These are phyloP conservation scores for Seladonia tumulorum DNA, from an alignment of 2,888 invertebrate species.

Conservation along the genomic window DNA sequence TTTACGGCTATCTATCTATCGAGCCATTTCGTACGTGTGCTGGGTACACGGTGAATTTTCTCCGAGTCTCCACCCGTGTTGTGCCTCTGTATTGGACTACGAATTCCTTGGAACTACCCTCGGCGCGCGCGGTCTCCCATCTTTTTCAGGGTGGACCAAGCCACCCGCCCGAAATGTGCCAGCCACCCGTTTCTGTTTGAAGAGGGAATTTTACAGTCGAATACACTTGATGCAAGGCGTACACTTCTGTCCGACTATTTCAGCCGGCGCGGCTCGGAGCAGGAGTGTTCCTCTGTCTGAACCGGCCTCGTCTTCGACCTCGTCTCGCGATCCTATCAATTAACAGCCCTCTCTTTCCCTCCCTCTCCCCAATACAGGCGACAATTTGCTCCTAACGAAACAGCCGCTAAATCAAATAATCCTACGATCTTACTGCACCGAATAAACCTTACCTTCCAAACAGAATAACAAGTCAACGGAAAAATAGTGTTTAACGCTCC, in stretches of 20 bases:
- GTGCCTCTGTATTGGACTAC: constrained; percentile 58
- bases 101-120: constrained; percentile 69
- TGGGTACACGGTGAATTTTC: constrained; percentile 72
- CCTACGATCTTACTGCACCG: neutral
- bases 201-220: constrained; percentile 84
- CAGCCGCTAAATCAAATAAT: neutral
- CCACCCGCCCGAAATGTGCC: constrained; percentile 76
- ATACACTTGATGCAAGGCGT: constrained; percentile 80
- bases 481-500: too few species aligned
- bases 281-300: constrained; percentile 32
- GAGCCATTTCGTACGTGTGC: constrained; percentile 79
- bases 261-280: constrained; percentile 36
- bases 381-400: constrained; percentile 6
- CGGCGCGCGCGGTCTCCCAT: constrained; percentile 49
- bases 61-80: constrained; percentile 34
- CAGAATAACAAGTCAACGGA: too few species aligned
- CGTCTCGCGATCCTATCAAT: neutral
- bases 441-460: neutral
- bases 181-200: constrained; percentile 79
- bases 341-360: neutral
- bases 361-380: neutral
- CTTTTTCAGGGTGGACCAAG: constrained; percentile 62
- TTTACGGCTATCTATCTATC: constrained; percentile 78
- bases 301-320: constrained; percentile 33
- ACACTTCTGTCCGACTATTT: constrained; percentile 71